Evolutionary conservation across 35 echinoderm and acorn worm species (phyloP).

Genomic region (Diadema setosum): DNA sequence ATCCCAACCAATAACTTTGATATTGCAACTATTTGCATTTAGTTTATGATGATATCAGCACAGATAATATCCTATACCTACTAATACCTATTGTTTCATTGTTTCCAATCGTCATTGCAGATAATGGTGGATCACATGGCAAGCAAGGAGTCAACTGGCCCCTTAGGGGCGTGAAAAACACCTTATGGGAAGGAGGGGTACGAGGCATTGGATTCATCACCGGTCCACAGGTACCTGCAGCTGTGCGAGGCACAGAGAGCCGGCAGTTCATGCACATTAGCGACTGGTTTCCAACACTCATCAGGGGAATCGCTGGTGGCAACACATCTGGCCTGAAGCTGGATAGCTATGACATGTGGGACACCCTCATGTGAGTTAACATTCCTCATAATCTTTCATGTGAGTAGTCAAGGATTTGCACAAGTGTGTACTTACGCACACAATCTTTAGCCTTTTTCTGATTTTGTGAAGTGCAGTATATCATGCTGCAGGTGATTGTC

Average conservation of each 20-base stretch:
- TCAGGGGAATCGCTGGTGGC: constrained; percentile 52
- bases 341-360: constrained; percentile 68
- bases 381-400: no score
- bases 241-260: constrained; percentile 30
- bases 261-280: constrained; percentile 64
- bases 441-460: no score
- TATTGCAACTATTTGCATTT: no score
- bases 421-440: no score
- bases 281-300: constrained; percentile 69
- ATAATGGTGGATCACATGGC: constrained; percentile 52
- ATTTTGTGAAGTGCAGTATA: no score
- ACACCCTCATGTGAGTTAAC: constrained; percentile 24
- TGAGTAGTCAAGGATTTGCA: no score
- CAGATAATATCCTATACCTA: no score
- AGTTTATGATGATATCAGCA: no score
- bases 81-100: not conserved
- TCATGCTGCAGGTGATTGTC: no score
- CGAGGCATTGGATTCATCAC: constrained; percentile 55
- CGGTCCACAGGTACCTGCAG: constrained; percentile 15
- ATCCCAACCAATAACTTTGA: no score
- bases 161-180: constrained; percentile 43
- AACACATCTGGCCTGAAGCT: constrained; percentile 18
- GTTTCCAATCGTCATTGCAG: no score
- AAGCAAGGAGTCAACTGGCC: constrained; percentile 54
- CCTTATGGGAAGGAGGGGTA: constrained; percentile 63